Conservation (phyloP, 2,113 vertebrate species). For the Jacana jacana region DNA sequence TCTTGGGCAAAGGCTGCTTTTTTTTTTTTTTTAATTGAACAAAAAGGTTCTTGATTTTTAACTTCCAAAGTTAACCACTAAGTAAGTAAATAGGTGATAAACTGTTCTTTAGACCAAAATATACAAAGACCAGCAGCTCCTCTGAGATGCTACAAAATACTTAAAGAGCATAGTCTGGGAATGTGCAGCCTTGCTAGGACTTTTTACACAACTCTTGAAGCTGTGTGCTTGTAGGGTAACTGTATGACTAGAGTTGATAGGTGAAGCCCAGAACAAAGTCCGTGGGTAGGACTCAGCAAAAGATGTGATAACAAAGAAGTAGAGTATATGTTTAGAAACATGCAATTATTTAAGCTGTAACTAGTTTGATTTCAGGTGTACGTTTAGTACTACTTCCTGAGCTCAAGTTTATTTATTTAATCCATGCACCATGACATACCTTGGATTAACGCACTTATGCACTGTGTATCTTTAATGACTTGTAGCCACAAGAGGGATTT, state of each 20-base stretch:
- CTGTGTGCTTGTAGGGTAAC: not conserved
- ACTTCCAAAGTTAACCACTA: not conserved
- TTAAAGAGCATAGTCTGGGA: not conserved
- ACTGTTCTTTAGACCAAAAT: rapidly evolving
- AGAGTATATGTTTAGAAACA: not conserved
- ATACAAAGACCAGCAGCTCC: not conserved
- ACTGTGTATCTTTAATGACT: not conserved
- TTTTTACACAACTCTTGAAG: not conserved
- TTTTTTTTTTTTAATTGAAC: not conserved
- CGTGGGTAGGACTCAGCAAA: not conserved
- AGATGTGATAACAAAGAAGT: not conserved
- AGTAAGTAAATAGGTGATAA: not conserved
- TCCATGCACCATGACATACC: not conserved
- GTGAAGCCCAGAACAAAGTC: not conserved
- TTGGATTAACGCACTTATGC: not conserved
- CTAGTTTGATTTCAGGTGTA: not conserved
- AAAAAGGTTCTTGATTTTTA: not conserved
- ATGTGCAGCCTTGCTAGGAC: not conserved
- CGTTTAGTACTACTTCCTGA: not conserved
- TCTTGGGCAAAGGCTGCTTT: not conserved
- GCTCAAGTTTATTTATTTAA: not conserved
- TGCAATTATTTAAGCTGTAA: not conserved
- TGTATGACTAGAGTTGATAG: not conserved
- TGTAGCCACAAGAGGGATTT: not conserved
- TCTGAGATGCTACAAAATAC: not conserved